Conservation (phyloP, 2,888 invertebrate genomes). For the Chrysopilus asiliformis region DNA sequence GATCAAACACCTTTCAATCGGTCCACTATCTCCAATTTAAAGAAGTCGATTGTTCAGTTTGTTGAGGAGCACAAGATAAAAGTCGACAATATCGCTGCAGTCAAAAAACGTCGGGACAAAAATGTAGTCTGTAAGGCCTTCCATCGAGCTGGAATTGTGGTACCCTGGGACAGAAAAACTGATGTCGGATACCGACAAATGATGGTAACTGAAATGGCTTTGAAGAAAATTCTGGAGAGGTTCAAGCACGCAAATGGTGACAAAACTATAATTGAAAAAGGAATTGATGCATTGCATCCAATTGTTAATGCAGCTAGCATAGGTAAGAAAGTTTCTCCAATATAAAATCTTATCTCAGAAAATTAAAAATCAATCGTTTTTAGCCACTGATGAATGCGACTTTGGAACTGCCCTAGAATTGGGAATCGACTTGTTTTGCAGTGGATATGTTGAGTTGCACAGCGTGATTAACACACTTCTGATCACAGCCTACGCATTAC, state of each 20-base stretch:
- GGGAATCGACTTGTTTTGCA: conserved; percentile 73
- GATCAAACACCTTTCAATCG: conserved; percentile 47
- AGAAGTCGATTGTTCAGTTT: conserved; percentile 47
- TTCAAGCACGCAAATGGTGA: conserved; percentile 46
- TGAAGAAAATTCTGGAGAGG: conserved; percentile 55
- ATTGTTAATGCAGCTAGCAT: conserved; percentile 72
- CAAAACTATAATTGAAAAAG: conserved; percentile 41
- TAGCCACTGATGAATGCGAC: conserved; percentile 86
- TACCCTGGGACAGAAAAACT: conserved; percentile 68
- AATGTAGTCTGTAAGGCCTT: conserved; percentile 57
- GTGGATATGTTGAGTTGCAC: conserved; percentile 56
- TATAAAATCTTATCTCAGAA: background rate
- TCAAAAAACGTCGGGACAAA: conserved; percentile 47
- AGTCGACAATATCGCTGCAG: conserved; percentile 42
- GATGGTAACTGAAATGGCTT: conserved; percentile 50
- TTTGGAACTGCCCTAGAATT: conserved; percentile 86
- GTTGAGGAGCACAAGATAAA: conserved; percentile 46
- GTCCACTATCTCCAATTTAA: conserved; percentile 43
- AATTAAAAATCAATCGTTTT: conserved; percentile 10
- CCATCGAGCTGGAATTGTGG: conserved; percentile 71
- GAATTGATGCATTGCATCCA: conserved; percentile 61
- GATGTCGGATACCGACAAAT: conserved; percentile 73
- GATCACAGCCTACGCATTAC: conserved; percentile 58
- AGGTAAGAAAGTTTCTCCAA: conserved; percentile 13
- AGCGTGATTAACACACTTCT: conserved; percentile 49